phyloP scores from a whole-genome alignment of 92 coral and sea anemone species.

The Heliopora coerulea region DNA sequence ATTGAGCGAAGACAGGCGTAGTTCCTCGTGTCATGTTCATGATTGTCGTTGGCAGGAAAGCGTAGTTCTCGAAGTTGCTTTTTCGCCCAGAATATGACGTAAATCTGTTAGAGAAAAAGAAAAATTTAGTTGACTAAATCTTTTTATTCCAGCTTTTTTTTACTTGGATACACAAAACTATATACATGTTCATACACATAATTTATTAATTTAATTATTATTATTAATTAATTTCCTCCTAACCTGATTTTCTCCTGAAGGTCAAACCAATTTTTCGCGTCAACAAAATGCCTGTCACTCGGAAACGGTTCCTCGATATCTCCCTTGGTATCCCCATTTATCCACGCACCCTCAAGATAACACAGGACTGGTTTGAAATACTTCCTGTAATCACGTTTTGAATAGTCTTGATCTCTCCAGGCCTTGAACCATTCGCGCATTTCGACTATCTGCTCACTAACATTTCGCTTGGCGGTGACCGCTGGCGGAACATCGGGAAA shows the following conservation, averaged over 20 bases:
- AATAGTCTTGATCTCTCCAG: slow-evolving; percentile 65
- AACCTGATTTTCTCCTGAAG: slow-evolving; percentile 44
- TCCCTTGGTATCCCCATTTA: slow-evolving; percentile 13
- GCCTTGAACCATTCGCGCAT: slow-evolving; percentile 94
- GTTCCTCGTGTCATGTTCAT: slow-evolving; percentile 40
- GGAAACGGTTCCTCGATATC: slow-evolving; percentile 46
- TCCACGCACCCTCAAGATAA: slow-evolving; percentile 42
- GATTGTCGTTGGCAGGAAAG: slow-evolving; percentile 47
- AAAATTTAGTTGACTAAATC: no score
- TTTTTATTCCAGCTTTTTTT: no score
- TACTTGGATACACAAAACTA: no score
- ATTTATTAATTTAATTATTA: no score
- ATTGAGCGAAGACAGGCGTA: slow-evolving; percentile 60
- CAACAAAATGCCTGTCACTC: slow-evolving; percentile 49
- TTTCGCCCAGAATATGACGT: slow-evolving; percentile 51
- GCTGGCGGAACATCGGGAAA: slow-evolving; percentile 50
- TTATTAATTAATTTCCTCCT: no score
- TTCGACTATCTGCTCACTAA: slow-evolving; percentile 60
- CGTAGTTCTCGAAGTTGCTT: slow-evolving; percentile 39
- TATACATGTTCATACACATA: not conserved
- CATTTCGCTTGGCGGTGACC: slow-evolving; percentile 44
- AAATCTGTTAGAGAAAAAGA: slow-evolving; percentile 1
- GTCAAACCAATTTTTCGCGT: slow-evolving; percentile 53
- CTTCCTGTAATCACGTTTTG: slow-evolving; percentile 68
- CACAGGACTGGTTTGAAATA: slow-evolving; percentile 85